Conservation (phyloP, 2,113 vertebrate genomes). For the Malurus alboscapulatus region DNA sequence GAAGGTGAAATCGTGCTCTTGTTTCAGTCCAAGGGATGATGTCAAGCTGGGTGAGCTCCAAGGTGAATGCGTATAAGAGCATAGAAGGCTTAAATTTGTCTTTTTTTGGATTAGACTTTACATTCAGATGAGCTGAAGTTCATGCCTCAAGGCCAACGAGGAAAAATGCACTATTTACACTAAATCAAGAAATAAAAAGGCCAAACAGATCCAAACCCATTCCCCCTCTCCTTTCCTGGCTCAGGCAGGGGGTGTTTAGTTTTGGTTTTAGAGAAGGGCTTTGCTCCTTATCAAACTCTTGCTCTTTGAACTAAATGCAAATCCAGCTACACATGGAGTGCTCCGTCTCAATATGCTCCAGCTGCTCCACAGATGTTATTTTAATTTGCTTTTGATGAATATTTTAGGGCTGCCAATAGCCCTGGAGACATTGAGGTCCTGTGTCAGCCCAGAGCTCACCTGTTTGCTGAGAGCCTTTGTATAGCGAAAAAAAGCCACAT, state of each 20-base stretch:
- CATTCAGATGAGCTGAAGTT: background rate
- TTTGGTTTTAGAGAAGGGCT: background rate
- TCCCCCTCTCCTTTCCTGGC: background rate
- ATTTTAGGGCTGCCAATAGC: constrained; percentile 4
- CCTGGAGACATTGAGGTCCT: background rate
- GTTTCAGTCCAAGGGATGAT: background rate
- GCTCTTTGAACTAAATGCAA: fast-evolving
- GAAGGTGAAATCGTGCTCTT: background rate
- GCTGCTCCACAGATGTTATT: background rate
- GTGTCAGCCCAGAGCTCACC: background rate
- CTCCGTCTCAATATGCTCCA: background rate
- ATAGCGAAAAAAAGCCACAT: background rate
- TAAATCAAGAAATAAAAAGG: background rate
- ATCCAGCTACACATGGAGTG: background rate
- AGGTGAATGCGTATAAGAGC: background rate
- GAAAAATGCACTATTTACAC: background rate
- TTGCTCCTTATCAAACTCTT: background rate
- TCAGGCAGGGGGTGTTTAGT: background rate
- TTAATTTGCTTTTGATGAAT: constrained; percentile 31
- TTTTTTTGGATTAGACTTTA: background rate
- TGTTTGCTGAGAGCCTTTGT: background rate
- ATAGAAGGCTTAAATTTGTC: background rate
- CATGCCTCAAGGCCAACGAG: background rate
- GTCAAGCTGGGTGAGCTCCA: constrained; percentile 2
- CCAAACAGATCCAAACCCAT: background rate